Conservation (phyloP, 2,797 vertebrate species). For the Aldrovandia affinis region DNA sequence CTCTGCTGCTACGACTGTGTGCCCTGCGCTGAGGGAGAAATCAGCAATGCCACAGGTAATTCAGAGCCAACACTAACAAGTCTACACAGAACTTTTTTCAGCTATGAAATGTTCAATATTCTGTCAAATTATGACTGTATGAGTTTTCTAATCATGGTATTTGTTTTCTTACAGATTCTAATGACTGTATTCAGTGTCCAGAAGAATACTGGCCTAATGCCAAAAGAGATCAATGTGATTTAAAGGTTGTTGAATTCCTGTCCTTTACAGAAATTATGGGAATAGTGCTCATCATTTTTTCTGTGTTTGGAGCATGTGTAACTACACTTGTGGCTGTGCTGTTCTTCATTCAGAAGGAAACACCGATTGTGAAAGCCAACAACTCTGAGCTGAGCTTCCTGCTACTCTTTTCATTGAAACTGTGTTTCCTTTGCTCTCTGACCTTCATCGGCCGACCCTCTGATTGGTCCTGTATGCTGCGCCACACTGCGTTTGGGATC, state of each 20-base stretch:
- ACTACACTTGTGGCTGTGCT: slow-evolving; percentile 8
- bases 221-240: slow-evolving; percentile 66
- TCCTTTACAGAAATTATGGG: slow-evolving; percentile 46
- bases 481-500: slow-evolving; percentile 15
- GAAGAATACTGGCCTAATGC: slow-evolving; percentile 70
- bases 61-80: neutral
- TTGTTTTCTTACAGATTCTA: slow-evolving; percentile 23
- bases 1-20: slow-evolving; percentile 18
- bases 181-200: slow-evolving; percentile 26
- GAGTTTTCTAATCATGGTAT: neutral
- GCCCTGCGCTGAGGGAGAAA: slow-evolving; percentile 1
- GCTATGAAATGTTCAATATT: neutral
- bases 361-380: slow-evolving; percentile 64
- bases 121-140: neutral
- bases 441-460: slow-evolving; percentile 1
- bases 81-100: neutral
- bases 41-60: slow-evolving; percentile 19
- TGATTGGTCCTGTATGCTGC: slow-evolving; percentile 16
- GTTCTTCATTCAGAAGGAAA: slow-evolving; percentile 15
- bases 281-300: slow-evolving; percentile 14
- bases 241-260: slow-evolving; percentile 69
- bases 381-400: slow-evolving; percentile 76
- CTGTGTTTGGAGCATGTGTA: slow-evolving; percentile 16
- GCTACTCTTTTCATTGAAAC: slow-evolving; percentile 67
- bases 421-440: slow-evolving; percentile 68